Evolutionary conservation across 2,888 invertebrate genomes (phyloP).

Genomic region (Entomobrya multifasciata): DNA sequence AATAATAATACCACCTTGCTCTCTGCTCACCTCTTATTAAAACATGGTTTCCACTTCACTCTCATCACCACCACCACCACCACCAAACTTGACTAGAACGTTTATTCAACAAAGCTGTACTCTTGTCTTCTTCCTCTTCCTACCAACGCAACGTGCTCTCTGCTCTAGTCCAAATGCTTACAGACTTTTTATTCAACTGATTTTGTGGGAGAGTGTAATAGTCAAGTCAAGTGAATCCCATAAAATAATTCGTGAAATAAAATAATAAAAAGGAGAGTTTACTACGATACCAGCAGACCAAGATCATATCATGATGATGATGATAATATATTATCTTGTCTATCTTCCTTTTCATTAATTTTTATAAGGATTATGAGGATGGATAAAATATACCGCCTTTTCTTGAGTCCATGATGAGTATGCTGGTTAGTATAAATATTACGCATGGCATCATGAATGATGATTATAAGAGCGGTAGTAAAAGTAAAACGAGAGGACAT

Average conservation of each 20-base stretch:
- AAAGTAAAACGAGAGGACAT: conserved; percentile 15
- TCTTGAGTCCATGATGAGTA: background rate
- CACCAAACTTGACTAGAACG: too few species aligned
- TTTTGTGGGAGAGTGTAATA: too few species aligned
- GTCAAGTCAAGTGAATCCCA: background rate
- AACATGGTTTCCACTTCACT: too few species aligned
- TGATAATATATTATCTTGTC: conserved; percentile 52
- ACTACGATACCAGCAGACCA: too few species aligned
- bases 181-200: too few species aligned
- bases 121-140: too few species aligned
- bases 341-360: conserved; percentile 52
- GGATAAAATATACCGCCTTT: conserved; percentile 24
- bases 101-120: too few species aligned
- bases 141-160: too few species aligned
- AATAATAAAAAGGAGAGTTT: background rate
- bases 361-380: conserved; percentile 30
- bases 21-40: conserved; percentile 12
- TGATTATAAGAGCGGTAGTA: background rate
- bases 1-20: conserved; percentile 26
- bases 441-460: conserved; percentile 6
- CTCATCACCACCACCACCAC: too few species aligned
- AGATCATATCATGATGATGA: too few species aligned
- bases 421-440: conserved; percentile 36
- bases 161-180: too few species aligned
- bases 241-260: conserved; percentile 15